phyloP scores from a whole-genome alignment of 2,797 vertebrate genomes.

The Brachymystax lenok region DNA sequence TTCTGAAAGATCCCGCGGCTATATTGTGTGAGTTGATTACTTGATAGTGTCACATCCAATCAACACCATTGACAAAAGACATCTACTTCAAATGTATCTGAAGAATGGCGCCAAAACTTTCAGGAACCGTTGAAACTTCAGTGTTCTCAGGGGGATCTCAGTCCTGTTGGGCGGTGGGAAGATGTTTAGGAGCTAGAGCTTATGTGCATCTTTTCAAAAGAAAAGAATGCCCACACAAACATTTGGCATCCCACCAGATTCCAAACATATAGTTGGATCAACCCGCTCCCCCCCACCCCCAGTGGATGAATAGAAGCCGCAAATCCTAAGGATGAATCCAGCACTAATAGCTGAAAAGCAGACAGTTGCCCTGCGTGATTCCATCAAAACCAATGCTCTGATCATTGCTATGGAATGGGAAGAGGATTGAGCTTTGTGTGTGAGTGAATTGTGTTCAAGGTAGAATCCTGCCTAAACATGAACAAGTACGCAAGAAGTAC shows the following conservation, averaged over 20 bases:
- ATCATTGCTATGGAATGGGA: neutral
- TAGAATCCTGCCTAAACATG: neutral
- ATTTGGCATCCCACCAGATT: neutral
- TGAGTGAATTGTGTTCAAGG: neutral
- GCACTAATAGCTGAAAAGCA: neutral
- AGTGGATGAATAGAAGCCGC: neutral
- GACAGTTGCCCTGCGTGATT: neutral
- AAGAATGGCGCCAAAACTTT: neutral
- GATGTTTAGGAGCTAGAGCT: conserved; percentile 7
- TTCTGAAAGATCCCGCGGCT: neutral
- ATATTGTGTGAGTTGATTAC: neutral
- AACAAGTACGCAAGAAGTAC: neutral
- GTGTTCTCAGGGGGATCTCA: neutral
- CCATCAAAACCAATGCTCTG: neutral
- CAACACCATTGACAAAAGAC: neutral
- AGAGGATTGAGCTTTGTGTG: neutral
- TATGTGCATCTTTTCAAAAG: conserved; percentile 11
- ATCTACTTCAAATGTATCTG: neutral
- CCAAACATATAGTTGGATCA: conserved; percentile 3
- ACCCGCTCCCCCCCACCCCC: neutral
- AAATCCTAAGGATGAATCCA: conserved; percentile 14
- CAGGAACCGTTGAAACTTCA: neutral
- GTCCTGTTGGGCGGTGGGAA: neutral
- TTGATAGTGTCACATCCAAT: neutral
- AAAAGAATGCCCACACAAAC: conserved; percentile 9